These are phyloP conservation scores for Drosophila takahashii DNA, from an alignment of 1,140 invertebrate genomes.

Conservation along the genomic window DNA sequence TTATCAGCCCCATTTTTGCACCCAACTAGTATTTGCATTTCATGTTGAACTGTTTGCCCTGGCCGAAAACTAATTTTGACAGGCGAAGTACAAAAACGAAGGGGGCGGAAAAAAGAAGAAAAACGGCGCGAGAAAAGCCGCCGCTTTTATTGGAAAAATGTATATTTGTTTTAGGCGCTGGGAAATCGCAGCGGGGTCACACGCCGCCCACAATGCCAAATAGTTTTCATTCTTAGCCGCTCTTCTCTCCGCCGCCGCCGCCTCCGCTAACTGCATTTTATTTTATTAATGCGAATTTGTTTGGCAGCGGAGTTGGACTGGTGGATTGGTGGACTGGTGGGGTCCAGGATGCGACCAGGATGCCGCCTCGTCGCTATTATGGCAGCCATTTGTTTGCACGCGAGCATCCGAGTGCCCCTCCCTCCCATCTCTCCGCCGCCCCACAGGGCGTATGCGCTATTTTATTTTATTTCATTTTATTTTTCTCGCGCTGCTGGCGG, in stretches of 20 bases:
- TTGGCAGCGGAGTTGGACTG: slow-evolving; percentile 15
- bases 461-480: slow-evolving; percentile 81
- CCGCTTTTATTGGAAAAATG: slow-evolving; percentile 40
- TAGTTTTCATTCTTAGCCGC: slow-evolving; percentile 50
- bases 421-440: background rate
- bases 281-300: slow-evolving; percentile 74
- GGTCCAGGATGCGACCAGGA: slow-evolving; percentile 54
- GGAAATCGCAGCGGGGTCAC: slow-evolving; percentile 15
- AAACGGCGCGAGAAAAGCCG: slow-evolving; percentile 2
- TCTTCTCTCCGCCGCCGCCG: background rate
- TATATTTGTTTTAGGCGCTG: slow-evolving; percentile 22
- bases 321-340: too few relatives aligned
- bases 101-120: background rate
- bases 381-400: slow-evolving; percentile 71
- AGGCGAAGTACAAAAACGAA: too few relatives aligned
- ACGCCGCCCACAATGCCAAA: slow-evolving; percentile 48
- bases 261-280: slow-evolving; percentile 38
- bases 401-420: slow-evolving; percentile 25
- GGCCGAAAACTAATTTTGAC: slow-evolving; percentile 58
- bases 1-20: slow-evolving; percentile 12
- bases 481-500: slow-evolving; percentile 73
- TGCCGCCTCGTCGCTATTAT: slow-evolving; percentile 59
- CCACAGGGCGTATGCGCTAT: slow-evolving; percentile 67
- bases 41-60: slow-evolving; percentile 34
- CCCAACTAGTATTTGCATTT: slow-evolving; percentile 46